Conservation (phyloP, 1,140 invertebrate genomes). For the Drosophila chauvacae region DNA sequence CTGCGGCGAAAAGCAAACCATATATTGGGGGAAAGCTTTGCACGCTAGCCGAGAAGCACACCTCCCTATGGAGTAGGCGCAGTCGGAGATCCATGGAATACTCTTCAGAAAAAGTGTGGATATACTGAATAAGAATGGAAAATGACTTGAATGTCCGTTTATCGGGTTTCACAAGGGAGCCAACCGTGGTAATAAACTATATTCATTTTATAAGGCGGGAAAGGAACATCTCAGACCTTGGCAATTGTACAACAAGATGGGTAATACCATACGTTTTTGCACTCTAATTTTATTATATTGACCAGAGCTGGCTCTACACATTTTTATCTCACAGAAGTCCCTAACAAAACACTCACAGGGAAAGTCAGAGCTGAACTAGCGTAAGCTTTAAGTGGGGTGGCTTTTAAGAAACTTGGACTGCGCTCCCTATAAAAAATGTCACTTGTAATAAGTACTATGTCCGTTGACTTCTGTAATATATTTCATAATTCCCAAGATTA, state of each 20-base stretch:
- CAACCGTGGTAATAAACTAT: not conserved
- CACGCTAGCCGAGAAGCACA: not conserved
- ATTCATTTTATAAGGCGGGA: not conserved
- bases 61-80: not conserved
- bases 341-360: not conserved
- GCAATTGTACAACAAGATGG: not conserved
- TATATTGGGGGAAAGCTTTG: not conserved
- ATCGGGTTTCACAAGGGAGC: too few relatives aligned
- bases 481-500: not conserved
- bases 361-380: not conserved
- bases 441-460: not conserved
- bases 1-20: slow-evolving; percentile 14
- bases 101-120: too few relatives aligned
- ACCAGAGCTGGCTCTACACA: not conserved
- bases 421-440: not conserved
- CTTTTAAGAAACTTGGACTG: not conserved
- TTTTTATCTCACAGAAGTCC: not conserved
- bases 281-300: not conserved
- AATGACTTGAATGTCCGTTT: too few relatives aligned
- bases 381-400: too few relatives aligned
- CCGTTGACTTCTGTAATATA: not conserved
- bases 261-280: not conserved
- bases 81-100: not conserved
- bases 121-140: too few relatives aligned
- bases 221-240: not conserved